Evolutionary conservation across 2,888 invertebrate genomes (phyloP).

Genomic region (Anticlea derivata): DNA sequence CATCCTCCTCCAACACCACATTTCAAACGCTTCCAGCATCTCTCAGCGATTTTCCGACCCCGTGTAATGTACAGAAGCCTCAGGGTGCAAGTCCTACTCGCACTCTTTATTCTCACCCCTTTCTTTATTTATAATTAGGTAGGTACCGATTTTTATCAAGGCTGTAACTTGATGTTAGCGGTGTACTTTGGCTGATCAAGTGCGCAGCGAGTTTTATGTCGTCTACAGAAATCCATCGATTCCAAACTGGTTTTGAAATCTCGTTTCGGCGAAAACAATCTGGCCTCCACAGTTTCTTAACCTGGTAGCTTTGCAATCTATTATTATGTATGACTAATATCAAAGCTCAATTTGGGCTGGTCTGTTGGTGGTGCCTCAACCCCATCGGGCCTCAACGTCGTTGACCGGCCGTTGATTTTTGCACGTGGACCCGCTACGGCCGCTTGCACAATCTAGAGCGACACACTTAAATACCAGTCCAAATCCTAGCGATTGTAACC

Average conservation of each 20-base stretch:
- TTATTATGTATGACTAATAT: constrained; percentile 42
- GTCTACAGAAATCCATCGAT: constrained; percentile 11
- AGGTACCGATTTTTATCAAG: too few species aligned
- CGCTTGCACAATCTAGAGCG: constrained; percentile 67
- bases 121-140: too few species aligned
- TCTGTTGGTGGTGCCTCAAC: constrained; percentile 53
- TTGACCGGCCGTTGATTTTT: constrained; percentile 72
- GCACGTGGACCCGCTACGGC: constrained; percentile 57
- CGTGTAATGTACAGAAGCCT: too few species aligned
- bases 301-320: constrained; percentile 34
- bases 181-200: too few species aligned
- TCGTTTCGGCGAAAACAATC: constrained; percentile 23
- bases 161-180: too few species aligned
- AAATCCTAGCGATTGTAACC: constrained; percentile 25
- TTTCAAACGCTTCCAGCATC: too few species aligned
- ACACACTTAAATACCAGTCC: constrained; percentile 52
- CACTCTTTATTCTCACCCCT: too few species aligned
- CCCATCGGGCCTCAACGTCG: constrained; percentile 76
- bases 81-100: too few species aligned
- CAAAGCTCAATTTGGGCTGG: constrained; percentile 37
- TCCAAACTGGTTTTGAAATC: constrained; percentile 20
- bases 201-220: constrained; percentile 4
- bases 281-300: constrained; percentile 26
- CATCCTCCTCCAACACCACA: too few species aligned
- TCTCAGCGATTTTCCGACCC: too few species aligned